phyloP scores from a whole-genome alignment of 1,140 invertebrate species.

The Megathymus violae region DNA sequence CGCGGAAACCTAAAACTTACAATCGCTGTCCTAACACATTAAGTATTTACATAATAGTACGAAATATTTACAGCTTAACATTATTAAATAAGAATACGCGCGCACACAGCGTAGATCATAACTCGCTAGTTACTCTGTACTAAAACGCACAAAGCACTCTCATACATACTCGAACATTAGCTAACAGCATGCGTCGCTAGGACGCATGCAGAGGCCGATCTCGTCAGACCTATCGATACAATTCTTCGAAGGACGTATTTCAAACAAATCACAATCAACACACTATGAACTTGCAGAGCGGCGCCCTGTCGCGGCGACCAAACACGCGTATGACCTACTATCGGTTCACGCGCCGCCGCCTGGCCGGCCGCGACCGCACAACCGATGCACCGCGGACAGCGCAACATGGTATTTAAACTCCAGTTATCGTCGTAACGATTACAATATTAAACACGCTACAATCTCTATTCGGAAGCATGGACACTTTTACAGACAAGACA shows the following conservation, averaged over 20 bases:
- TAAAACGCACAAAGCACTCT: conserved; percentile 84
- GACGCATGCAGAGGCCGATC: conserved; percentile 18
- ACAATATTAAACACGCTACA: background rate
- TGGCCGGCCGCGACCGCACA: no score
- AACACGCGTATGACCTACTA: conserved; percentile 21
- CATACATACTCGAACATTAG: conserved; percentile 44
- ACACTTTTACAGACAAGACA: conserved; percentile 1
- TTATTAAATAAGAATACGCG: conserved; percentile 57
- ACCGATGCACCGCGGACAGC: background rate
- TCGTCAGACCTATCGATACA: conserved; percentile 7
- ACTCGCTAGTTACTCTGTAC: conserved; percentile 70
- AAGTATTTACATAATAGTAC: conserved; percentile 67
- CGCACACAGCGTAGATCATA: conserved; percentile 38
- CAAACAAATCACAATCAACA: conserved; percentile 29
- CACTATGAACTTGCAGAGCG: conserved; percentile 16
- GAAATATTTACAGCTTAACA: conserved; percentile 74
- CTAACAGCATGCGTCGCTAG: conserved; percentile 15
- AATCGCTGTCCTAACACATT: conserved; percentile 64
- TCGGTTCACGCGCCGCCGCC: conserved; percentile 4
- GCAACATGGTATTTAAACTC: background rate
- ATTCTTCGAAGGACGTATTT: conserved; percentile 1
- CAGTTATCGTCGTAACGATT: conserved; percentile 2
- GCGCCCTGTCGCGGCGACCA: background rate
- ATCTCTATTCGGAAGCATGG: conserved; percentile 5
- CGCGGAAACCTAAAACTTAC: conserved; percentile 67